phyloP scores from a whole-genome alignment of 2,888 invertebrate species.

The Chrysotoxum bicinctum region DNA sequence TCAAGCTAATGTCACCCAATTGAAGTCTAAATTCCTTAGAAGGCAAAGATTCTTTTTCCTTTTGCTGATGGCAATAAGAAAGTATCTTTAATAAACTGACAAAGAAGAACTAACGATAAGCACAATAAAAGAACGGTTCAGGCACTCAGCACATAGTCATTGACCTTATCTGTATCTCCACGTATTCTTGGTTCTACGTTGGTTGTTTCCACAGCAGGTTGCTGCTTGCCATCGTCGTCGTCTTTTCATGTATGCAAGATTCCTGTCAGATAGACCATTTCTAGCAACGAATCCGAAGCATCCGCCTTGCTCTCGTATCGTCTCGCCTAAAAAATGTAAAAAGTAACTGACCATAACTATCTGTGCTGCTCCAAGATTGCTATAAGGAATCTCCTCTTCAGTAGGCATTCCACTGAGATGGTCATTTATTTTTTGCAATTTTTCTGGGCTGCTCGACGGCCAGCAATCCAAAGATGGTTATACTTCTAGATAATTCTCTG shows the following conservation, averaged over 20 bases:
- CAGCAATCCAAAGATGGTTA: conserved; percentile 46
- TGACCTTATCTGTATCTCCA: conserved; percentile 57
- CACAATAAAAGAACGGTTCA: conserved; percentile 60
- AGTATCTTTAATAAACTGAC: conserved; percentile 30
- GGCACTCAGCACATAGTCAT: conserved; percentile 53
- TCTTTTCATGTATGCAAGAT: conserved; percentile 42
- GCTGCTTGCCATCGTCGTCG: conserved; percentile 21
- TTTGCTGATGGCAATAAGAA: conserved; percentile 18
- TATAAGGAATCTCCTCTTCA: conserved; percentile 39
- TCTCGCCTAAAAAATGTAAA: conserved; percentile 17
- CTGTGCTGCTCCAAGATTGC: conserved; percentile 33
- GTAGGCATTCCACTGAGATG: conserved; percentile 33
- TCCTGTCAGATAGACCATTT: conserved; percentile 52
- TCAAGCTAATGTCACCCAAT: conserved; percentile 1
- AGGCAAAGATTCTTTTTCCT: conserved; percentile 2
- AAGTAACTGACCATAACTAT: conserved; percentile 52
- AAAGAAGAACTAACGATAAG: conserved; percentile 25
- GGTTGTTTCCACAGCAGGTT: conserved; percentile 11
- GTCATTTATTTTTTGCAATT: conserved; percentile 7
- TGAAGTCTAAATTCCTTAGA: conserved; percentile 12
- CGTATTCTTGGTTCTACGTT: conserved; percentile 19
- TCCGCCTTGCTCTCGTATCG: conserved; percentile 23
- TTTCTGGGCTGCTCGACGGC: conserved; percentile 25
- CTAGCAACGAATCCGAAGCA: conserved; percentile 38
- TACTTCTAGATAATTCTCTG: conserved; percentile 18